These are phyloP conservation scores for Montipora capitata DNA, from an alignment of 92 coral and sea anemone genomes.

Conservation along the genomic window DNA sequence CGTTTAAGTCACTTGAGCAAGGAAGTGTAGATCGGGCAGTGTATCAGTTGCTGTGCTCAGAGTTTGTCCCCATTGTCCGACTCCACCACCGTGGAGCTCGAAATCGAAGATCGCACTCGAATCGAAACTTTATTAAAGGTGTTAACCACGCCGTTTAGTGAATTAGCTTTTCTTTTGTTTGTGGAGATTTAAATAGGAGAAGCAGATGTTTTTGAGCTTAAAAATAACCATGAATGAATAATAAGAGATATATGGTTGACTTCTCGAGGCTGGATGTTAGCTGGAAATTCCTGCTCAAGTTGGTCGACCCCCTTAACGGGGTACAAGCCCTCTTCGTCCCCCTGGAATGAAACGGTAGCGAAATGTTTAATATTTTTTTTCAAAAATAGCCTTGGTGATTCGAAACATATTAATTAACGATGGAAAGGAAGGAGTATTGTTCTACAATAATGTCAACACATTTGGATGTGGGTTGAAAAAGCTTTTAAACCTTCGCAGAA, in stretches of 20 bases:
- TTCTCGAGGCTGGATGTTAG: constrained; percentile 49
- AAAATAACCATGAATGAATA: constrained; percentile 98
- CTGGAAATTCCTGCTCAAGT: constrained; percentile 22
- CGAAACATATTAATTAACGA: constrained; percentile 96
- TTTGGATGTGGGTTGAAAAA: constrained; percentile 90
- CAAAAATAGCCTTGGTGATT: constrained; percentile 82
- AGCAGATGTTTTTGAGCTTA: constrained; percentile 99
- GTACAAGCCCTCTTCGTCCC: neutral
- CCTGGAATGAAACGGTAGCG: constrained; percentile 34
- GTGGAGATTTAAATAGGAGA: constrained; percentile 99
- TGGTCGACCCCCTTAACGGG: constrained; percentile 3
- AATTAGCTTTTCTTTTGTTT: constrained; percentile 99
- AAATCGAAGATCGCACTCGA: constrained; percentile 66
- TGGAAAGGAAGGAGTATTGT: constrained; percentile 92
- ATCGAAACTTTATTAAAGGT: constrained; percentile 91
- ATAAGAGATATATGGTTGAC: constrained; percentile 65
- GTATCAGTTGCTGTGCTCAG: constrained; percentile 7
- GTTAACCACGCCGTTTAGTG: constrained; percentile 99
- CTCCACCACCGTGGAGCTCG: constrained; percentile 44
- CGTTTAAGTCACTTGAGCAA: constrained; percentile 18
- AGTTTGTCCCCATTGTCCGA: constrained; percentile 39
- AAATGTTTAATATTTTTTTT: constrained; percentile 9
- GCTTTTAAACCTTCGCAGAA: constrained; percentile 90
- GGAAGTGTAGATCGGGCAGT: constrained; percentile 14
- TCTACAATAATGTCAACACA: constrained; percentile 97